Evolutionary conservation across 2,113 vertebrate genomes (phyloP), one percentile per base, ranked within the genome.

Genomic region (Pituophis catenifer): DNA sequence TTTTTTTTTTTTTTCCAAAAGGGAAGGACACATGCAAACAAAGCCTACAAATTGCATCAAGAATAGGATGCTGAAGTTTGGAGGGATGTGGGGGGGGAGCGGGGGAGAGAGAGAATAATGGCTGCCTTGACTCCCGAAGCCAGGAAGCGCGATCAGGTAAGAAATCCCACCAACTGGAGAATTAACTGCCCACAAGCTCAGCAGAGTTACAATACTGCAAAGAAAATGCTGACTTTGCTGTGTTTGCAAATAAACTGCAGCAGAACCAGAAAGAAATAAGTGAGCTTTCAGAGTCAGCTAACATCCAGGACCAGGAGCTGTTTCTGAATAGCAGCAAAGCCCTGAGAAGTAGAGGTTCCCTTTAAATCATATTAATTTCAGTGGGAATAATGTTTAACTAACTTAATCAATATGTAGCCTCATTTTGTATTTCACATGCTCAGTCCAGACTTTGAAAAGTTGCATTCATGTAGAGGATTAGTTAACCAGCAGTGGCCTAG

Each of bases 201-300:
- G 75, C 75, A 81, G 75, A 81, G 75, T 81, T 81, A 81, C 33
- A 44, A 8, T 44, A 81, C 75, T 81, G 75, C 7, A 21, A 81
- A 38, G 17, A 21, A 81, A 44, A 44, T 81, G 75, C 75, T 81
- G 75, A 81, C 33, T 81, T 81, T 81, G 75, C 75, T 9, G 33
- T 81, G 75, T 81, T 81, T 81, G 75, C 75, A 81, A 81, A 81
- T 81, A 81, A 81, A 81, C 75, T 81, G 75, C 33, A 81, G 75
- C 33, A 81, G 75, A 81, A 38, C 17, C 33, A 19, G 75, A 81
- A 81, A 81, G 17, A 44, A 81, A 81, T 44, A 81, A 44, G 17
- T 44, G 75, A 81, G 33, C 75, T 81, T 81, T 81, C 75, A 81
- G 33, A 44, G 17, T 81, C 33, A 81, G 17, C 75, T 81, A 81